Evolutionary conservation across 1,140 invertebrate genomes (phyloP), one percentile per base, ranked within the genome.

Genomic region (Bombus sibiricus): DNA sequence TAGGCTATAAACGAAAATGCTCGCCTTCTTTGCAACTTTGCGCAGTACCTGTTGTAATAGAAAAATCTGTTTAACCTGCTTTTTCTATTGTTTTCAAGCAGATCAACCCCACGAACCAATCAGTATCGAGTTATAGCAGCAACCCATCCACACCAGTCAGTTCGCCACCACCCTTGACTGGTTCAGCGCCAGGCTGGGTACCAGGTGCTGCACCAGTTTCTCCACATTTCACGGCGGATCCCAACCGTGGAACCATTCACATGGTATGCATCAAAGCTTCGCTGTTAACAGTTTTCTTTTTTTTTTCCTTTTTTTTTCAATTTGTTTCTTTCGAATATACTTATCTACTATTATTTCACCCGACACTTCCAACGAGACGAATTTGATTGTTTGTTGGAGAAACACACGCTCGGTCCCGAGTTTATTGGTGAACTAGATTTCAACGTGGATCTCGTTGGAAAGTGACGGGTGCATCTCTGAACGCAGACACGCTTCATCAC

Each of bases 111-210:
- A 96, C 97, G 90, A 98, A 98, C 94, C 98, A 98, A 95, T 95
- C 91, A 98, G 98, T 96, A 97, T 97, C 93, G 94, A 99, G 98
- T 96, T 99, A 98, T 96, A 98, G 98, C 95, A 98, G 98, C 92
- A 98, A 98, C 93, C 98, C 98, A 89, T 97, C 97, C 89, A 98
- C 98, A 59, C 98, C 98, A 37, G 97, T 98, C 86, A 98, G 98
- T 95, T 98, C 98, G 84, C 98, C 98, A 71, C 98, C 97, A 82
- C 98, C 97, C 79, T 96, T 97, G 91, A 97, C 97, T 39, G 95
- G 96, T 68, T 95, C 96, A 78, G 92, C 94, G 25, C 94, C 96
- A 47, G 95, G 94, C 57, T 96, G 96, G 96, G 94, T 96, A 81
- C 94, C 96, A 62, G 96, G 95, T 89, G 95, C 95, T 37, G 94